These are phyloP conservation scores for Heteractis magnifica DNA, from an alignment of 92 coral and sea anemone species.

Conservation along the genomic window DNA sequence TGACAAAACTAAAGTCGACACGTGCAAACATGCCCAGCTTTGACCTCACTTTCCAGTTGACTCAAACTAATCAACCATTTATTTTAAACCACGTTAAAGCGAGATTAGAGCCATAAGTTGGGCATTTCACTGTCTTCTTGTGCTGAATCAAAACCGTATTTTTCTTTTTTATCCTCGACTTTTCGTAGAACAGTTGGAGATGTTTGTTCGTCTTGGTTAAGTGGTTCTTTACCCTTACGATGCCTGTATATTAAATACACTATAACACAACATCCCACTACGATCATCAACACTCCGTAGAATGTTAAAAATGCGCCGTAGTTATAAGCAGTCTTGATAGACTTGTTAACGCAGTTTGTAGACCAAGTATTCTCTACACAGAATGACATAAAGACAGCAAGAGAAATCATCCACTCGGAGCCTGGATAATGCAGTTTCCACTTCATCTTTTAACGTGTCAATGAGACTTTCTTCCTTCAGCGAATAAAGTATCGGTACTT, in stretches of 20 bases:
- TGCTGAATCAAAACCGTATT: not conserved
- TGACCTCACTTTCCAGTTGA: too few relatives aligned
- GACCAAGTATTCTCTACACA: not conserved
- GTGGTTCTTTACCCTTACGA: too few relatives aligned
- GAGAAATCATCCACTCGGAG: not conserved
- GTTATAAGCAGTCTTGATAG: not conserved
- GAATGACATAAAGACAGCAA: not conserved
- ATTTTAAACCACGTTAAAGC: not conserved
- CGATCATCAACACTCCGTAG: constrained; percentile 13
- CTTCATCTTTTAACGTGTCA: not conserved
- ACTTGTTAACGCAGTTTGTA: not conserved
- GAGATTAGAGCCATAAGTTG: not conserved
- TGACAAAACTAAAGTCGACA: too few relatives aligned
- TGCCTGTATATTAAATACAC: not conserved
- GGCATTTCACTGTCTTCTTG: not conserved
- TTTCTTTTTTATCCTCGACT: not conserved
- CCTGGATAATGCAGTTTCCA: not conserved
- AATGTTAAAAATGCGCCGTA: constrained; percentile 1
- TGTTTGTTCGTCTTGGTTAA: not conserved
- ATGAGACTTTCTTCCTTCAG: not conserved
- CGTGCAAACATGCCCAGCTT: too few relatives aligned
- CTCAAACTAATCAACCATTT: too few relatives aligned
- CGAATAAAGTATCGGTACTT: not conserved
- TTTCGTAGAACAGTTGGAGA: not conserved
- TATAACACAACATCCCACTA: not conserved